phyloP scores from a whole-genome alignment of 2,888 invertebrate species.

The Sesia bembeciformis region DNA sequence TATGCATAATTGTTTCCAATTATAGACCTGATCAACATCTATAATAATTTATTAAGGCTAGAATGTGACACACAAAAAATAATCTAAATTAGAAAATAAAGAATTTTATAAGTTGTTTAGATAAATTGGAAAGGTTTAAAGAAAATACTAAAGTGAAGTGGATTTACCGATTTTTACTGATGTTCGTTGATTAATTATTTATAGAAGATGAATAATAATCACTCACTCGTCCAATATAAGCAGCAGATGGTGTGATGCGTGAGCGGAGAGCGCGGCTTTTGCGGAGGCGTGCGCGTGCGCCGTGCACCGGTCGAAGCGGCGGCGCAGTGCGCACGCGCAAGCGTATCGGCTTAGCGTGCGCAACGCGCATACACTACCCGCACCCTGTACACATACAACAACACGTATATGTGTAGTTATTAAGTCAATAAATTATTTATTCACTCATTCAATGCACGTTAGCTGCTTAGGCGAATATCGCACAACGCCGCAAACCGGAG shows the following conservation, averaged over 20 bases:
- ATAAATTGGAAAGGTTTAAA: no score
- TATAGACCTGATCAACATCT: no score
- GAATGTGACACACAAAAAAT: no score
- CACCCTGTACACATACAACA: no score
- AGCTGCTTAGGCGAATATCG: no score
- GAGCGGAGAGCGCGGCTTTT: slow-evolving; percentile 31
- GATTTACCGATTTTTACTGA: background rate
- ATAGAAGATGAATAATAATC: background rate
- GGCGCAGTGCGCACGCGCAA: slow-evolving; percentile 32
- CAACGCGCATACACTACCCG: slow-evolving; percentile 20
- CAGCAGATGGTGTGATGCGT: slow-evolving; percentile 53
- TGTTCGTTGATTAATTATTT: background rate
- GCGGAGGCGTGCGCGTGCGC: slow-evolving; percentile 25
- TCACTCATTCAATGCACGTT: no score
- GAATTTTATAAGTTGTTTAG: background rate
- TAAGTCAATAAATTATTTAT: no score
- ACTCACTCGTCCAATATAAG: slow-evolving; percentile 56
- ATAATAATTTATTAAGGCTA: no score
- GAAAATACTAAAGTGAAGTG: background rate
- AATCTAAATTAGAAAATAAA: background rate
- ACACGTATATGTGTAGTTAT: no score
- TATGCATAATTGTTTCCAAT: no score
- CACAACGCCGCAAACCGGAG: no score
- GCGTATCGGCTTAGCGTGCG: slow-evolving; percentile 52
- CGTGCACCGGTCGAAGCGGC: slow-evolving; percentile 38